phyloP scores from a whole-genome alignment of 2,797 vertebrate genomes.

The Pelodytes ibericus region DNA sequence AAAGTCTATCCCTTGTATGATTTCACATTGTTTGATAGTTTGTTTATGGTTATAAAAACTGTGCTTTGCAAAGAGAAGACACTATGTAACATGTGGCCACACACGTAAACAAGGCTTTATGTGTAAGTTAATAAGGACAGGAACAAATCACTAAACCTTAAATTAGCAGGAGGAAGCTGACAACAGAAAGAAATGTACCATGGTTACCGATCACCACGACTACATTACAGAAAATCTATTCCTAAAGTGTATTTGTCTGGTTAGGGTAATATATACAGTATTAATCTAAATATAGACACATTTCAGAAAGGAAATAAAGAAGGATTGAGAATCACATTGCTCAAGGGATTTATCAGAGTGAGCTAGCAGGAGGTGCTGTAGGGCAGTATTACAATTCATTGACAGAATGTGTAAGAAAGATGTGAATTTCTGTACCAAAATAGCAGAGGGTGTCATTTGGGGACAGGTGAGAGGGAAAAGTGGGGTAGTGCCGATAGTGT shows the following conservation, averaged over 20 bases:
- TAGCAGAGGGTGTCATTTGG: constrained; percentile 20
- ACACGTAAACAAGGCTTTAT: constrained; percentile 5
- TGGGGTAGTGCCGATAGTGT: background rate
- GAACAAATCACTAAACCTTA: constrained; percentile 44
- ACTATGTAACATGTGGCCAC: background rate
- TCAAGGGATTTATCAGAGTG: constrained; percentile 37
- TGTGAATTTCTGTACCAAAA: constrained; percentile 27
- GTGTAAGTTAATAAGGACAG: constrained; percentile 19
- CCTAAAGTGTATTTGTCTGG: constrained; percentile 22
- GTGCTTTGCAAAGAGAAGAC: background rate
- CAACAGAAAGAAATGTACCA: constrained; percentile 25
- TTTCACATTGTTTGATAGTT: too few species aligned
- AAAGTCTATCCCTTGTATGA: too few species aligned
- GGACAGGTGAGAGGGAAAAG: constrained; percentile 14
- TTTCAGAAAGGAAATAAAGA: constrained; percentile 48
- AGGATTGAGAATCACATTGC: constrained; percentile 43
- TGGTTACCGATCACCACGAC: constrained; percentile 39
- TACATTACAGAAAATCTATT: constrained; percentile 50
- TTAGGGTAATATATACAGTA: constrained; percentile 50
- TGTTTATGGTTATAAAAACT: too few species aligned
- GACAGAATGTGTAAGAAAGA: constrained; percentile 37
- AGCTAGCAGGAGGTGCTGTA: constrained; percentile 34
- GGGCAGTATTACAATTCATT: constrained; percentile 35
- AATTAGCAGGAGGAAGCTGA: constrained; percentile 40
- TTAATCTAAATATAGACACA: constrained; percentile 52